Conservation (phyloP, 1,140 invertebrate genomes). For the Drosophila obscura region DNA sequence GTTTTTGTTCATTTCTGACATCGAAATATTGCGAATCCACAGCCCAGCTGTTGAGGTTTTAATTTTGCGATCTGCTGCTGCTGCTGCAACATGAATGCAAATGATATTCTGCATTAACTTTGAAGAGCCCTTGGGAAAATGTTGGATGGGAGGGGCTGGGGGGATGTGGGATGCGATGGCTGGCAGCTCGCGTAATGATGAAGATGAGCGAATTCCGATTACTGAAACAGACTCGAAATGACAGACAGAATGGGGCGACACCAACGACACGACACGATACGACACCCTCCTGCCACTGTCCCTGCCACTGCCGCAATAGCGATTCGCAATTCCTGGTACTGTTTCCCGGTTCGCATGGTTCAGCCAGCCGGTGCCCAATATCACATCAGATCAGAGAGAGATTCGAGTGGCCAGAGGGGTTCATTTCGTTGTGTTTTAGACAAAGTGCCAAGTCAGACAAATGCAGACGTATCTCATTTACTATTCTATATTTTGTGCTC, state of each 20-base stretch:
- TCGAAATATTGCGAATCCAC: conserved; percentile 63
- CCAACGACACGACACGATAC: conserved; percentile 5
- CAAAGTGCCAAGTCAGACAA: conserved; percentile 61
- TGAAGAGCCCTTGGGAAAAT: conserved; percentile 26
- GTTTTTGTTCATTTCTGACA: conserved; percentile 49
- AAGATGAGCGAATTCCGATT: conserved; percentile 62
- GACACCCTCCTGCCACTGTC: too few relatives aligned
- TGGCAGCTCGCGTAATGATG: conserved; percentile 10
- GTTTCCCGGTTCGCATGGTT: too few relatives aligned
- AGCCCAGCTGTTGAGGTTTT: conserved; percentile 63
- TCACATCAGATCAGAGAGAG: conserved; percentile 17
- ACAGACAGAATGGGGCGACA: not conserved
- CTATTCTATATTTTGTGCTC: conserved; percentile 26
- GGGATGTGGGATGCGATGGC: too few relatives aligned
- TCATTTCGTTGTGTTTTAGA: conserved; percentile 41
- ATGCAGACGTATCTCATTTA: conserved; percentile 42
- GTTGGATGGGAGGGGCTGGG: too few relatives aligned
- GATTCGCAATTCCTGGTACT: too few relatives aligned
- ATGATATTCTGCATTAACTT: conserved; percentile 71
- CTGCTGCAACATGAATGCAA: conserved; percentile 46
- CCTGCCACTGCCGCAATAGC: not conserved
- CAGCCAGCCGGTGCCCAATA: conserved; percentile 25
- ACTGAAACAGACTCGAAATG: conserved; percentile 23
- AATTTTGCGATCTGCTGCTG: conserved; percentile 26
- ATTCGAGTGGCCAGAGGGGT: conserved; percentile 3